Conservation (phyloP, 53 echinoderm and acorn worm genomes). For the Glandiceps talaboti region DNA sequence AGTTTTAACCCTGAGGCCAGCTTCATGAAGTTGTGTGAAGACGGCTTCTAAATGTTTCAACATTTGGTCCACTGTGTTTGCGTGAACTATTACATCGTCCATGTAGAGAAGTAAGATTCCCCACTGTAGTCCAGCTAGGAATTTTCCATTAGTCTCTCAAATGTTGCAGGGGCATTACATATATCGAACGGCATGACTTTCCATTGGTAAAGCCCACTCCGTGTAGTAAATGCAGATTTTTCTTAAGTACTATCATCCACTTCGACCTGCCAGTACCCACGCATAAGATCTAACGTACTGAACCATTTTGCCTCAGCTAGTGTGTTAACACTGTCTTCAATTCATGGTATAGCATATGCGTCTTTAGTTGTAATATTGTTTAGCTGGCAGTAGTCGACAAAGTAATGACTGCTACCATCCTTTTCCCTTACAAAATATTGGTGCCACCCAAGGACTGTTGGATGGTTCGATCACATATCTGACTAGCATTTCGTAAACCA, state of each 20-base stretch:
- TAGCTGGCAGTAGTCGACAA: neutral
- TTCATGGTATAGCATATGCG: neutral
- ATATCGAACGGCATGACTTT: neutral
- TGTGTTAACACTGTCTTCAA: neutral
- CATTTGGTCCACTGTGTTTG: neutral
- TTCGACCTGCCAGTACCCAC: too few relatives aligned
- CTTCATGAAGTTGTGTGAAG: neutral
- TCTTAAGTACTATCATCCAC: neutral
- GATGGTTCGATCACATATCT: too few relatives aligned
- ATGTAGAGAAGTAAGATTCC: neutral
- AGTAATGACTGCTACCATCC: neutral
- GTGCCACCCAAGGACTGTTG: too few relatives aligned
- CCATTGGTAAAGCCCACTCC: neutral
- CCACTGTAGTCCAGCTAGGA: neutral
- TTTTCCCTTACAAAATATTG: too few relatives aligned
- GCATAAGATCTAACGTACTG: neutral
- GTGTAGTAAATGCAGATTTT: neutral
- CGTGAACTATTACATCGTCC: neutral
- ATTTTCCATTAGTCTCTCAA: neutral
- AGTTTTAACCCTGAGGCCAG: neutral
- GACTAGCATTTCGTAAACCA: too few relatives aligned
- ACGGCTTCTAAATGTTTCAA: neutral
- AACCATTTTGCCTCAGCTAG: neutral
- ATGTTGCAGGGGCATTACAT: neutral
- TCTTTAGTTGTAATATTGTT: neutral